Percentiles rank a stretch among this genome's conserved stretches.
Evolutionary conservation across 2,888 invertebrate genomes (phyloP).

Genomic region (Drosophila cognata): DNA sequence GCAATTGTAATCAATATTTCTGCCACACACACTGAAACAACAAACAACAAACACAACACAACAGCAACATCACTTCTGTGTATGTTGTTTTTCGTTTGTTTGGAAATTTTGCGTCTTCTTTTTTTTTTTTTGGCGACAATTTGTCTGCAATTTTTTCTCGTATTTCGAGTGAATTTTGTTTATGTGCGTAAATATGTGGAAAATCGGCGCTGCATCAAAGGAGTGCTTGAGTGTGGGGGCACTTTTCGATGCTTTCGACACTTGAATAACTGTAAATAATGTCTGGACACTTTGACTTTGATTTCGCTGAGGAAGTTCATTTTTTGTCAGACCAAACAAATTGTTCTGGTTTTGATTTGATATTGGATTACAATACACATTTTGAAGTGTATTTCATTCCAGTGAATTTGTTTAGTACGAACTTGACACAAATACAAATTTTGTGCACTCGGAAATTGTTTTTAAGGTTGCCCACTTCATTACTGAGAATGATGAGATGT

Average conservation of each 20-base stretch:
- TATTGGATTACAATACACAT: slow-evolving; percentile 7
- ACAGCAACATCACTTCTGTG: slow-evolving; percentile 1
- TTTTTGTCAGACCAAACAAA: slow-evolving; percentile 21
- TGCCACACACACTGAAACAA: slow-evolving; percentile 30
- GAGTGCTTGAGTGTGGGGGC: too few species aligned
- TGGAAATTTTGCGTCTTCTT: slow-evolving; percentile 6
- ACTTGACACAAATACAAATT: not conserved
- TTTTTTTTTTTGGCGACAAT: slow-evolving; percentile 56
- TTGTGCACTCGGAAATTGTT: not conserved
- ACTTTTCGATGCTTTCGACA: not conserved
- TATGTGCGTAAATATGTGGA: slow-evolving; percentile 26
- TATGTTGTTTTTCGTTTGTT: slow-evolving; percentile 17
- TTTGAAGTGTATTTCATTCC: not conserved
- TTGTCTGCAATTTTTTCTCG: slow-evolving; percentile 61
- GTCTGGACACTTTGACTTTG: slow-evolving; percentile 21
- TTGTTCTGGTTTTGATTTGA: not conserved
- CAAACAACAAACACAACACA: not conserved
- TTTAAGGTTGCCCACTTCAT: not conserved
- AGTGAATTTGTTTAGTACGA: not conserved
- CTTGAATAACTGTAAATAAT: slow-evolving; percentile 34
- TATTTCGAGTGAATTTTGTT: slow-evolving; percentile 30
- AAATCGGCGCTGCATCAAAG: slow-evolving; percentile 36
- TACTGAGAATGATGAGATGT: not conserved
- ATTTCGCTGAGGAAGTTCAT: slow-evolving; percentile 2
- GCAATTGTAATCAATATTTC: slow-evolving; percentile 62